Evolutionary conservation across 2,113 vertebrate genomes (phyloP), one percentile per base, ranked within the genome.

Genomic region (Ascaphus truei): DNA sequence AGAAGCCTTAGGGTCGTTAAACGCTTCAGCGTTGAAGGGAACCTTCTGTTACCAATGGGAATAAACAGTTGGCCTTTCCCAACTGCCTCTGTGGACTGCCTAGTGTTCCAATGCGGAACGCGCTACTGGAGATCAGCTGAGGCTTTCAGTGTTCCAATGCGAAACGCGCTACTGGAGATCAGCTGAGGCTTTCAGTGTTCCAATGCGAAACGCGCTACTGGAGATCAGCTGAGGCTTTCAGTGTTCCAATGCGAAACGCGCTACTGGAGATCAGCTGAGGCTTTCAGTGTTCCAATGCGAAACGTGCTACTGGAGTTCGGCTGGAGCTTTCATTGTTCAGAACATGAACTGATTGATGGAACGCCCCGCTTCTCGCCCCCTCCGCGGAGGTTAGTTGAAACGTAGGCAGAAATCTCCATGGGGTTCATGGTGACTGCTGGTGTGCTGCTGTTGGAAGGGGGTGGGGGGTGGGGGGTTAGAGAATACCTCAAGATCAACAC

Each of bases 361-460:
- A 18, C 45, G 26, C 18, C 37, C 52, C 29, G 52, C 41, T 58
- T 34, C 16, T 41, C 37, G 31, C 60, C 23, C 45, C 51, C 16
- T n/a, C n/a, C n/a, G 2, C 30, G 39, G 50, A 7, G 1, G 12
- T 85, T 96, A 99, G 79, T 86, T 91, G 69, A 98, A 80, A 72
- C 90, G 73, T 93, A 98, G 26, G 95, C 83, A 27, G 94, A 87
- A 0, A 98, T 89, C 83, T 98, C 97, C 97, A 99, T 99, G 74
- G 96, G 94, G 50, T 94, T 91, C 80, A 99, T 57, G 60, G 10
- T 89, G 79, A 98, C 13, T 25, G 74, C 80, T 31, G 75, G 80
- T 16, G 80, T 80, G 85, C 90, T 90, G 83, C 91, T 92, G 76
- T 91, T 91, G 80, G 93, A 89, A 39, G 93, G 84, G n/a, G n/a